Evolutionary conservation across 1,140 invertebrate species (phyloP).

Genomic region (Saccostrea glomerata): DNA sequence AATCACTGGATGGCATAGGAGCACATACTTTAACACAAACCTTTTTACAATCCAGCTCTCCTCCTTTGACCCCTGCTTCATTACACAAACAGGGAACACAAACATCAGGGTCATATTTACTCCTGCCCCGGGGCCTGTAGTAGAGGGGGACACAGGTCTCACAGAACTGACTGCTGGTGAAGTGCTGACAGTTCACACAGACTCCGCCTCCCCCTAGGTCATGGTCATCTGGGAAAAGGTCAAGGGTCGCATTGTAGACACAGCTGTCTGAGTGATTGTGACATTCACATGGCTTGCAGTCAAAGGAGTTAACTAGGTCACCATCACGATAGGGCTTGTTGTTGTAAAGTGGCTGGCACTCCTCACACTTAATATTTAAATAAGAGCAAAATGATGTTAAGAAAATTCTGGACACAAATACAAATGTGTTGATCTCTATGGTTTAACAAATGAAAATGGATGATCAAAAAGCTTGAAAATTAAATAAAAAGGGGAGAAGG

Average conservation of each 20-base stretch:
- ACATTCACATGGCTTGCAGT: constrained; percentile 75
- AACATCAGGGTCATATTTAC: constrained; percentile 93
- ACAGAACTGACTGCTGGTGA: constrained; percentile 74
- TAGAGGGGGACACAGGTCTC: constrained; percentile 89
- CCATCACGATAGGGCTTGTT: constrained; percentile 75
- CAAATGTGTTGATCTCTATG: too few relatives aligned
- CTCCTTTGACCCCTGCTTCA: constrained; percentile 57
- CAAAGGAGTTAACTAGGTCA: constrained; percentile 66
- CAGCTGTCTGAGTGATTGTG: constrained; percentile 74
- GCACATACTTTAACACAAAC: constrained; percentile 48
- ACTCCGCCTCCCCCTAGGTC: constrained; percentile 75
- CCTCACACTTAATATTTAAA: constrained; percentile 69
- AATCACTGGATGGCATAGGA: too few relatives aligned
- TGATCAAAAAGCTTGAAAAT: too few relatives aligned
- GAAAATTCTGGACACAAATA: too few relatives aligned
- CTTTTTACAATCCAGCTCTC: constrained; percentile 69
- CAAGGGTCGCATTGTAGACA: constrained; percentile 71
- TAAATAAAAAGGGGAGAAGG: too few relatives aligned
- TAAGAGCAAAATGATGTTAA: too few relatives aligned
- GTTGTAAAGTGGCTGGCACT: constrained; percentile 76
- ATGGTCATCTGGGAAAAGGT: constrained; percentile 71
- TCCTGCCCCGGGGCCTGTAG: constrained; percentile 91
- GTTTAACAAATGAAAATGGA: too few relatives aligned
- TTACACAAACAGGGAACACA: constrained; percentile 81
- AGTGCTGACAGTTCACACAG: constrained; percentile 75